Evolutionary conservation across 2,113 vertebrate species (phyloP).

Genomic region (Nanorana parkeri): DNA sequence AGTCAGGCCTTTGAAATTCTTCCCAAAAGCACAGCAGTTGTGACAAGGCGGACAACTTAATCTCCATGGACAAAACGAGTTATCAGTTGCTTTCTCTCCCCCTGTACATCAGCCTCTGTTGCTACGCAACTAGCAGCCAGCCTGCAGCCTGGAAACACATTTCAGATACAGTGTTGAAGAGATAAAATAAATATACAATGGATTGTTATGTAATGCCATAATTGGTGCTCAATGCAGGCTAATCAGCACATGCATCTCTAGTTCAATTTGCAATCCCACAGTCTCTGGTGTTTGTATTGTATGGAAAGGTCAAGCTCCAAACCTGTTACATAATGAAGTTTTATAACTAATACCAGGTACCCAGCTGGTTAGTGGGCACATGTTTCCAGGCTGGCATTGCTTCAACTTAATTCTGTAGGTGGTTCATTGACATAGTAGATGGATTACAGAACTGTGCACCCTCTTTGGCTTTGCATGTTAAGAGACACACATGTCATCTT

Average conservation of each 20-base stretch:
- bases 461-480: too few relatives aligned
- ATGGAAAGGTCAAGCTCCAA: slow-evolving; percentile 5
- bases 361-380: neutral
- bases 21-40: slow-evolving; percentile 25
- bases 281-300: neutral
- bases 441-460: too few relatives aligned
- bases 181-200: slow-evolving; percentile 40
- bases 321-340: neutral
- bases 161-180: slow-evolving; percentile 30
- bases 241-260: slow-evolving; percentile 30
- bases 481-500: too few relatives aligned
- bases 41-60: slow-evolving; percentile 16
- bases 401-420: neutral
- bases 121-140: slow-evolving; percentile 50
- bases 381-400: neutral
- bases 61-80: slow-evolving; percentile 21
- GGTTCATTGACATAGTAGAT: neutral
- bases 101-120: slow-evolving; percentile 37
- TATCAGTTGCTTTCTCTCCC: neutral
- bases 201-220: slow-evolving; percentile 34
- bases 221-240: slow-evolving; percentile 20
- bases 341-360: neutral
- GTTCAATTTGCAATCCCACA: neutral
- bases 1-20: neutral
- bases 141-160: slow-evolving; percentile 30